A percentile compares a stretch with the other conserved stretches of the same genome.
phyloP scores from a whole-genome alignment of 2,888 invertebrate species.

The Synergus laeviventris region DNA sequence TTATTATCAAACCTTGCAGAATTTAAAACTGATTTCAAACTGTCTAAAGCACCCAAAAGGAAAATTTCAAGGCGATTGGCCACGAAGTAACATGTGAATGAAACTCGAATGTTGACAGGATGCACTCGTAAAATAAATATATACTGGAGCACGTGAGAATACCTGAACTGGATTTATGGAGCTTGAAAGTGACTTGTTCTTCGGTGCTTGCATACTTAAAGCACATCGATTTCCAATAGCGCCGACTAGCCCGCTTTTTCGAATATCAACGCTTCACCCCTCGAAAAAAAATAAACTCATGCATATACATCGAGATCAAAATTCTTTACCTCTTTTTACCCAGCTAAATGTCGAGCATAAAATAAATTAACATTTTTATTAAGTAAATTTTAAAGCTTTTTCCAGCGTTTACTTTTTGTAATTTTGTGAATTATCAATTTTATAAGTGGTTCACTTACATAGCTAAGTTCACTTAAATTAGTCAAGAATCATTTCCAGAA shows the following conservation, averaged over 20 bases:
- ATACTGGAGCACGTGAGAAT: constrained; percentile 17
- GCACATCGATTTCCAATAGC: constrained; percentile 29
- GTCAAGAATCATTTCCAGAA: neutral
- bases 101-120: neutral
- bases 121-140: constrained; percentile 23
- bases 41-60: too few relatives aligned
- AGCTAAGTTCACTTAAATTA: neutral
- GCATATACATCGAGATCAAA: constrained; percentile 4
- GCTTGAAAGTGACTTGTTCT: constrained; percentile 35
- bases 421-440: neutral
- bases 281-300: constrained; percentile 10
- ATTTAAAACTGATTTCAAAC: too few relatives aligned
- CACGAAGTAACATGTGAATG: constrained; percentile 2
- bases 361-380: neutral
- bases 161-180: constrained; percentile 31
- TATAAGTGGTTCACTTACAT: too few relatives aligned
- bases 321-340: neutral
- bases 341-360: neutral
- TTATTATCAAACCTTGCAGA: too few relatives aligned
- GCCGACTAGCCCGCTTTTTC: constrained; percentile 27
- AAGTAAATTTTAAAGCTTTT: neutral
- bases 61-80: neutral
- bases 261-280: constrained; percentile 13
- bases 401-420: neutral
- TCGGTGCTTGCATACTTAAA: constrained; percentile 31